Evolutionary conservation across 1,140 invertebrate genomes (phyloP).

Genomic region (Battus philenor): DNA sequence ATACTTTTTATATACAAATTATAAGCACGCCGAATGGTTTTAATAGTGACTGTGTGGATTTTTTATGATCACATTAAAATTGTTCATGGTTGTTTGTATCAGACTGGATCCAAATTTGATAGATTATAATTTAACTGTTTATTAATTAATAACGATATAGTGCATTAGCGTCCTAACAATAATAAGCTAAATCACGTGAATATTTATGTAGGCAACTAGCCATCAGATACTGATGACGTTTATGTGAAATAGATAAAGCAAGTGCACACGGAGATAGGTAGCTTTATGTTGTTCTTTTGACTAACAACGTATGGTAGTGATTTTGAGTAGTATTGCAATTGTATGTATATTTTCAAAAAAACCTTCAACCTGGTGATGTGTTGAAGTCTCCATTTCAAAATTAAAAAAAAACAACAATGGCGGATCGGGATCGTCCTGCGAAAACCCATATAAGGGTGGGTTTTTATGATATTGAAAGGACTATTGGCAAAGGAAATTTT

Average conservation of each 20-base stretch:
- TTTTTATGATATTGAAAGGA: conserved; percentile 97
- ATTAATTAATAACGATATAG: conserved; percentile 25
- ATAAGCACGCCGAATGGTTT: conserved; percentile 25
- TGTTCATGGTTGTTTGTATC: conserved; percentile 8
- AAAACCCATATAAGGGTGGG: conserved; percentile 93
- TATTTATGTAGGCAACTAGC: conserved; percentile 2
- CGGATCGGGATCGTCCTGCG: conserved; percentile 76
- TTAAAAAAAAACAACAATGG: conserved; percentile 71
- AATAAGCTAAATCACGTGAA: conserved; percentile 12
- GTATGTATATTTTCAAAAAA: conserved; percentile 27
- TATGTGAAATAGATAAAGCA: conserved; percentile 21
- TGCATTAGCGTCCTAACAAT: conserved; percentile 15
- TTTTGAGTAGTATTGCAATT: conserved; percentile 33
- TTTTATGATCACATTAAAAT: not conserved
- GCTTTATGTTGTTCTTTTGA: conserved; percentile 26
- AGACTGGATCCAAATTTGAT: conserved; percentile 32
- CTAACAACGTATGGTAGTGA: conserved; percentile 30
- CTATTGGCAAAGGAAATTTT: conserved; percentile 99
- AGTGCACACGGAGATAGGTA: conserved; percentile 19
- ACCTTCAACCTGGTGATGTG: conserved; percentile 37
- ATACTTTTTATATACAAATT: conserved; percentile 60
- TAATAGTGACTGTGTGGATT: conserved; percentile 12
- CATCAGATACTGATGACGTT: conserved; percentile 20
- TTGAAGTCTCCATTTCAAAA: conserved; percentile 37
- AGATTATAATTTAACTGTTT: conserved; percentile 40